phyloP scores from a whole-genome alignment of 2,113 vertebrate species.

The Scatophagus argus region DNA sequence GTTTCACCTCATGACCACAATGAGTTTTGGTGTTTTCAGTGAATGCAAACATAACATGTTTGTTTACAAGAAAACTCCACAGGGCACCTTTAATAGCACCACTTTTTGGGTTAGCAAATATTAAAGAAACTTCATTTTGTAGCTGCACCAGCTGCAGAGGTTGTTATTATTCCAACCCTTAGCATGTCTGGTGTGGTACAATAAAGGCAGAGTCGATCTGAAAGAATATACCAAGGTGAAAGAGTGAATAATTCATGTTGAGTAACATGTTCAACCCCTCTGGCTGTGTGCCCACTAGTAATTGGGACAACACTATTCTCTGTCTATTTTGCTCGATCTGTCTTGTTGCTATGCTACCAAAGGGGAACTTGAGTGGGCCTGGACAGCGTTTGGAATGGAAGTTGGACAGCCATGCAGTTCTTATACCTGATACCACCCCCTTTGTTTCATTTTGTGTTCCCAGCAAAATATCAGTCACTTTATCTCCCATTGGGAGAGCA shows the following conservation, averaged over 20 bases:
- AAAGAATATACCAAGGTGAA: conserved; percentile 79
- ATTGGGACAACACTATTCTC: conserved; percentile 81
- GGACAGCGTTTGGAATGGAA: conserved; percentile 68
- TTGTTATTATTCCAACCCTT: conserved; percentile 23
- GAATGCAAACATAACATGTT: neutral
- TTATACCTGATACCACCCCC: conserved; percentile 61
- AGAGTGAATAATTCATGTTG: conserved; percentile 82
- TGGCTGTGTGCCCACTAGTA: conserved; percentile 76
- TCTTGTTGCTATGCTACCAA: conserved; percentile 83
- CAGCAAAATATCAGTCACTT: conserved; percentile 24
- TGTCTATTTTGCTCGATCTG: conserved; percentile 73
- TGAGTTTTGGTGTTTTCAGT: neutral
- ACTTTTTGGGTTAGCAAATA: neutral
- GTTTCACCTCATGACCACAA: neutral
- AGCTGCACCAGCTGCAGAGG: neutral
- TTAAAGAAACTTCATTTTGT: neutral
- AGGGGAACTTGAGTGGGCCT: conserved; percentile 74
- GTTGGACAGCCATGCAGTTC: conserved; percentile 56
- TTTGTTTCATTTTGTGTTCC: conserved; percentile 47
- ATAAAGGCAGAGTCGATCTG: conserved; percentile 58
- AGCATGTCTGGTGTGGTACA: conserved; percentile 39
- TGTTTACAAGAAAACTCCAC: neutral
- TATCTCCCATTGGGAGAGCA: conserved; percentile 34
- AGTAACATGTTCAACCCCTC: conserved; percentile 76
- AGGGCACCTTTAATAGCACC: neutral